Evolutionary conservation across 1,140 invertebrate species (phyloP), one percentile per base, ranked within the genome.

Genomic region (Caenorhabditis elegans): DNA sequence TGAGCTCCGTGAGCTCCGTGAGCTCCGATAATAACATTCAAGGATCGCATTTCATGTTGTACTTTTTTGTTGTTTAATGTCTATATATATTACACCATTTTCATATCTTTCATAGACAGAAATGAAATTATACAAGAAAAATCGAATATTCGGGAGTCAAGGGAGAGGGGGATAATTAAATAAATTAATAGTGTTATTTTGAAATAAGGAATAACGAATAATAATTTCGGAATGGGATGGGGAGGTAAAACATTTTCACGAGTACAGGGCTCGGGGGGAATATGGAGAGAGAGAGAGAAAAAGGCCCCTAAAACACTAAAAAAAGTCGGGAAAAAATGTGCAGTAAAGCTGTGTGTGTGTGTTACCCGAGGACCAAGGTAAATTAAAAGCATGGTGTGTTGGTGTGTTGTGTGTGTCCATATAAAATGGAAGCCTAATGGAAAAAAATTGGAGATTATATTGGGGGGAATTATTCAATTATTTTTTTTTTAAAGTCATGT

Each of bases 331-430:
- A 34, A 65, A n/a, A n/a, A 34, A 26, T n/a, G 34, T 26, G 15
- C 34, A 43, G 43, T 70, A 70, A 70, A 70, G 60, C 60, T 70
- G 26, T 70, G n/a, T n/a, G n/a, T n/a, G n/a, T n/a, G n/a, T n/a
- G n/a, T 22, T 17, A 70, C 60, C 60, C 60, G 60, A 15, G 11
- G 22, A 43, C 34, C 60, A 70, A 43, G n/a, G n/a, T n/a, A n/a
- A n/a, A n/a, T n/a, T n/a, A n/a, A n/a, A n/a, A n/a, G n/a, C n/a
- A n/a, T n/a, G n/a, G n/a, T n/a, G n/a, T n/a, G n/a, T n/a, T n/a
- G n/a, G n/a, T n/a, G n/a, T n/a, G n/a, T n/a, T n/a, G n/a, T n/a
- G n/a, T n/a, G n/a, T n/a, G n/a, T n/a, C n/a, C n/a, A n/a, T n/a
- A n/a, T n/a, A n/a, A 60, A 34, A 34, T 3, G n/a, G n/a, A 13